Evolutionary conservation across 2,113 vertebrate species (phyloP), one percentile per base, ranked within the genome.

Genomic region (Mesembrinibis cayennensis): DNA sequence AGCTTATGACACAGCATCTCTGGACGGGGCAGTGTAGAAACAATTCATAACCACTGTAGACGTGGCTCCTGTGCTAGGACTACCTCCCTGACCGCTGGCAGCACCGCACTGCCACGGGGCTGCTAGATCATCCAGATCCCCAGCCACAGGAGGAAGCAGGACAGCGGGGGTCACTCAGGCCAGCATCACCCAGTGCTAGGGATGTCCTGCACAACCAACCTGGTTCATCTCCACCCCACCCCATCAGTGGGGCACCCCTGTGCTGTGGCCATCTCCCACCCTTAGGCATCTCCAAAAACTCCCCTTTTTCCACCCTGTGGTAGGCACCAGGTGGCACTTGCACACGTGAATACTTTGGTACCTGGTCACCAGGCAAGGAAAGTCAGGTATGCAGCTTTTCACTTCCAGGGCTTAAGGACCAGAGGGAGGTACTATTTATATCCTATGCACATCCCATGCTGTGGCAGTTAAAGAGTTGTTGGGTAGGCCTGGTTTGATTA

Each of bases 391-490:
- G 16, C n/a, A 78, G 27, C 42, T 94, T 78, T 50, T 63, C 25
- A 61, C 49, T 61, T 7, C 14, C 61, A 71, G 34, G 18, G 29
- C 30, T 63, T 56, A 38, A 55, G 38, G 61, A 40, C 38, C 42
- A 44, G 38, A 71, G 36, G 42, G 7, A 66, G 30, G 16, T 1
- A 14, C 22, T 45, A 26, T 47, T 58, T 18, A 38, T 22, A 50
- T 16, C 18, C 50, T 42, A 16, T 3, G 3, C 8, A 40, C 0
- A 3, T 40, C 36, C 50, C 58, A n/a, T 2, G 0, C 26, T n/a
- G 11, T 22, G 32, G 38, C 29, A 73, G 29, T 18, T 69, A 47
- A 69, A 55, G 25, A 53, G n/a, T 4, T 63, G 53, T 26, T 30
- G 8, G 13, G 17, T 45, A 91, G 29, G 16, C 29, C 55, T 27